Base-by-base conservation (phyloP, 2,888 invertebrate genomes). In the Dilophus febrilis region DNA sequence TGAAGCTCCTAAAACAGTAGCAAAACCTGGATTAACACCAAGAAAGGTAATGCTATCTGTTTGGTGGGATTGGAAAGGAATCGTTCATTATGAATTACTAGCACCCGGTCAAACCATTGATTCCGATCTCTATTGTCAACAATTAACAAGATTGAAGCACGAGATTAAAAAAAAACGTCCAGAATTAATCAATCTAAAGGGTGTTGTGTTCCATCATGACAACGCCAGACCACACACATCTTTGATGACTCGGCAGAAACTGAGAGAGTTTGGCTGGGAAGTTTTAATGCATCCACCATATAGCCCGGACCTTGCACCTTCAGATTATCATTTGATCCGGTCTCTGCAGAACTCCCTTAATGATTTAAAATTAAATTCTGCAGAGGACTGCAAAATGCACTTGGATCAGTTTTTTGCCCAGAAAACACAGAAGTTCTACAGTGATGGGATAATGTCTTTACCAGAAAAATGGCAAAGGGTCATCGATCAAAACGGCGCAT, bases 231-330 rank as follows among this genome's bases (percentile, higher is more conserved):
- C 19, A 17, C 1, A 42, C n/a, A 45, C 45, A 27, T 45, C 45
- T 38, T 37, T 48, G 37, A 31, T 45, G 44, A 46, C 45, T 38
- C 44, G 42, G 14, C 37, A 49, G 40, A 47, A 50, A 34, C 35
- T 49, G n/a, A 19, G 38, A 35, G 42, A 49, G 44, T 40, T 50
- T 34, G 46, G 43, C 38, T 48, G 45, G 46, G 45, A 46, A 22
- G 43, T 45, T 30, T 30, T 22, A 22, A 6, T 46, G 45, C 50
- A 50, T 35, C 52, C 46, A 42, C 12, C 29, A 29, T n/a, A 11
- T n/a, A 49, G 49, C 38, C 48, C 53, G 49, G 48, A 53, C 46
- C 48, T 55, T 47, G 51, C 52, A n/a, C 52, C 55, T 46, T 51
- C 50, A 38, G 46, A 53, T 48, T 52, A 51, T 41, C 45, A 52